Evolutionary conservation across 92 coral and sea anemone species (phyloP), one percentile per base, ranked within the genome.

Genomic region (Epizoanthus rinbou): DNA sequence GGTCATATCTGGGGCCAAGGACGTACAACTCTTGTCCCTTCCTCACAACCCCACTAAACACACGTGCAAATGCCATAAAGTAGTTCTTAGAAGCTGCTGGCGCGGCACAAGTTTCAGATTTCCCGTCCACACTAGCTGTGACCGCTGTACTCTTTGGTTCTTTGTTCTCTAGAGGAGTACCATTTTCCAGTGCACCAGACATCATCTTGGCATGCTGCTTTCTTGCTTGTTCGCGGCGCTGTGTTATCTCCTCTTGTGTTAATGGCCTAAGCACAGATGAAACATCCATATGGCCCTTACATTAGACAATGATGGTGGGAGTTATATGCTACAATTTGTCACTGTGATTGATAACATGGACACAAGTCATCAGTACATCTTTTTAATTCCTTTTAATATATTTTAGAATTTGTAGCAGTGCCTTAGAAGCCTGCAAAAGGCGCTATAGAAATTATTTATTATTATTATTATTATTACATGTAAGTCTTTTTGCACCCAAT

Each of bases 181-280:
- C 89, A 64, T 58, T 78, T 41, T 85, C 87, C 19, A 80, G 15
- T 1, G 79, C 76, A 22, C 82, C 6, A 2, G 89, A 84, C 76
- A 91, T 24, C 93, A 91, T 88, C 80, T 92, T 89, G 6, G 94
- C 92, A 75, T 96, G 99, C 66, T 92, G 91, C 70, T 86, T 85
- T 75, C 99, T 87, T 7, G 99, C 99, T 81, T 85, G 90, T 45
- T 94, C 96, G n/a, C 99, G 95, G 24, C 99, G 93, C 57, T 93
- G 89, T 21, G 97, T 78, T 15, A 96, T 85, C 84, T 96, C 97
- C 56, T 94, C 99, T 85, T 96, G 97, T 13, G 99, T 96, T 69
- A 96, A 85, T 9, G 99, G 99, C 79, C 99, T 96, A 47, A 72
- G 13, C 16, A 21, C 25, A 28, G 69, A 28, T 21, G 1, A 64